These are phyloP conservation scores for Amphiprion clarkii DNA, from an alignment of 2,797 vertebrate species.

Conservation along the genomic window DNA sequence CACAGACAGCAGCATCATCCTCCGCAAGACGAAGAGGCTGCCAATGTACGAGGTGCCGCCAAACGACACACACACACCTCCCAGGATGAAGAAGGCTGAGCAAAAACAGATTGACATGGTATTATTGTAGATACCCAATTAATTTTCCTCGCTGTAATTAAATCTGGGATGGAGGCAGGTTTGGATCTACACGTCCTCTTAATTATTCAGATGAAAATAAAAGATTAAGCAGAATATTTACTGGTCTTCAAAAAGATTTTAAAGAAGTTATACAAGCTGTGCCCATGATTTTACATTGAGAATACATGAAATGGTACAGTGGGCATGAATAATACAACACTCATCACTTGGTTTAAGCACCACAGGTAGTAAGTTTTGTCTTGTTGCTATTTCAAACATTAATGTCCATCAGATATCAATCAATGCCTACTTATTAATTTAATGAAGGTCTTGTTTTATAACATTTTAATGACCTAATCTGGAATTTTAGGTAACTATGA, in stretches of 20 bases:
- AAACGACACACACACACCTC: slow-evolving; percentile 89
- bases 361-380: neutral
- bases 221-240: slow-evolving; percentile 21
- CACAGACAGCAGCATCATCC: slow-evolving; percentile 89
- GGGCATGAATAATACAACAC: neutral
- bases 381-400: slow-evolving; percentile 20
- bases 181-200: neutral
- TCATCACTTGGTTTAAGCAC: neutral
- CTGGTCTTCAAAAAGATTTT: neutral
- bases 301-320: neutral
- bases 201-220: slow-evolving; percentile 24
- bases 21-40: slow-evolving; percentile 86
- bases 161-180: slow-evolving; percentile 3
- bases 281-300: neutral
- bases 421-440: slow-evolving; percentile 22
- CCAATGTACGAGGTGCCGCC: slow-evolving; percentile 87
- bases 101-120: slow-evolving; percentile 30
- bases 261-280: slow-evolving; percentile 6
- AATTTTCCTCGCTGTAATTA: slow-evolving; percentile 4
- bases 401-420: slow-evolving; percentile 9
- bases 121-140: slow-evolving; percentile 17
- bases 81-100: slow-evolving; percentile 92
- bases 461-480: slow-evolving; percentile 1
- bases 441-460: slow-evolving; percentile 21
- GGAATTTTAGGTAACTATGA: neutral